phyloP scores from a whole-genome alignment of 2,888 invertebrate genomes.

The Sphaerophoria taeniata region DNA sequence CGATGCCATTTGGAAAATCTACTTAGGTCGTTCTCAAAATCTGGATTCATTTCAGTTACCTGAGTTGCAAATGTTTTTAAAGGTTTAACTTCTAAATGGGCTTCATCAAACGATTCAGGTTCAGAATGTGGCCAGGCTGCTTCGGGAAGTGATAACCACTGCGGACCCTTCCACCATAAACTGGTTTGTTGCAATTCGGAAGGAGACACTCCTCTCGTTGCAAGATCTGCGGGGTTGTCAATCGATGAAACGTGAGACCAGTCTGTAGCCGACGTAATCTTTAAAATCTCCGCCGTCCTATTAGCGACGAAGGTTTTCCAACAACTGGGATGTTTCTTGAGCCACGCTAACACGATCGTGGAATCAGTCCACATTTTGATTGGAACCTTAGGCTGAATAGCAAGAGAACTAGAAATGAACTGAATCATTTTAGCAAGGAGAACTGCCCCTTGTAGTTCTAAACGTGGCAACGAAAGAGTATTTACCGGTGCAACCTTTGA shows the following conservation, averaged over 20 bases:
- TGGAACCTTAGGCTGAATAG: background rate
- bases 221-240: conserved; percentile 56
- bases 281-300: conserved; percentile 31
- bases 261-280: background rate
- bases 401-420: background rate
- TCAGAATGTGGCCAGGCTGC: conserved; percentile 32
- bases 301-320: conserved; percentile 63
- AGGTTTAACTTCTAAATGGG: background rate
- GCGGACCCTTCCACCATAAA: conserved; percentile 53
- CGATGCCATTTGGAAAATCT: background rate
- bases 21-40: background rate
- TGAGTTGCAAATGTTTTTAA: background rate
- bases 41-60: background rate
- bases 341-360: conserved; percentile 32
- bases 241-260: conserved; percentile 53
- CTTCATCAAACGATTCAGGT: background rate
- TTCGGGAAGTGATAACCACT: conserved; percentile 35
- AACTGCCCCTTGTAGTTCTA: conserved; percentile 40
- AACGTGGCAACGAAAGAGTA: conserved; percentile 29
- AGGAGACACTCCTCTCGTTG: conserved; percentile 37
- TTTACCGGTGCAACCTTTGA: conserved; percentile 47
- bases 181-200: background rate
- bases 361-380: conserved; percentile 33
- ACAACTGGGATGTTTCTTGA: conserved; percentile 5
- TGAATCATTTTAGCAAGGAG: conserved; percentile 29